Base-by-base conservation (phyloP, 2,113 vertebrate species). In the Eonycteris spelaea region DNA sequence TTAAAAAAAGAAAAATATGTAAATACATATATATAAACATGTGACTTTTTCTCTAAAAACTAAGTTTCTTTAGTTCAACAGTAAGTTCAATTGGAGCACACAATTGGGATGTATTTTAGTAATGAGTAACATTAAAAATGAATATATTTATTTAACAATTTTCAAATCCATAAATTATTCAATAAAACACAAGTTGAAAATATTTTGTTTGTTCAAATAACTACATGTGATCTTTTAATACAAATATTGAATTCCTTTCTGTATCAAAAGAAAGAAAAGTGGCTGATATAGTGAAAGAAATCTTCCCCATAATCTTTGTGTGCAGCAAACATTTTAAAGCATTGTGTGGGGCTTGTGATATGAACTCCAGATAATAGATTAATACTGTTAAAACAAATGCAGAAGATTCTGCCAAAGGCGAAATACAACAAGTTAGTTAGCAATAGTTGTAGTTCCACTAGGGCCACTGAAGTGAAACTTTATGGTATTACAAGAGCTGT, bases 341-440 rank as follows among this genome's bases (percentile, higher is more conserved):
- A 18, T 86, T 91, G 14, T 80, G 26, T 71, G 18, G 6, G 35
- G 24, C 24, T 83, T 30, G 24, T 71, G 61, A 24, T 59, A 73
- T 57, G 40, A 75, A 21, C 6, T 19, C 67, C 22, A 83, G 78
- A 93, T 95, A 98, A 97, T 87, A 33, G 22, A 92, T 98, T 97
- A 55, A 61, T 95, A 77, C 6, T 74, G 57, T 63, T 79, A 75
- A 92, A 97, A 43, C 12, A 91, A 95, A 96, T 95, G 70, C 51
- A 91, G 77, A 71, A 48, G 3, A 18, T 83, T 97, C 96, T 97
- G 96, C 97, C 94, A 96, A 63, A 33, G 91, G 97, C 93, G 85
- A 71, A 93, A 77, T 86, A 43, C 87, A 80, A 61, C 94, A 84
- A 73, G 43, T 90, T 97, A 88, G 35, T 90, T 95, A 43, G 51